phyloP scores from a whole-genome alignment of 2,797 vertebrate genomes.

The Chrysocyon brachyurus region DNA sequence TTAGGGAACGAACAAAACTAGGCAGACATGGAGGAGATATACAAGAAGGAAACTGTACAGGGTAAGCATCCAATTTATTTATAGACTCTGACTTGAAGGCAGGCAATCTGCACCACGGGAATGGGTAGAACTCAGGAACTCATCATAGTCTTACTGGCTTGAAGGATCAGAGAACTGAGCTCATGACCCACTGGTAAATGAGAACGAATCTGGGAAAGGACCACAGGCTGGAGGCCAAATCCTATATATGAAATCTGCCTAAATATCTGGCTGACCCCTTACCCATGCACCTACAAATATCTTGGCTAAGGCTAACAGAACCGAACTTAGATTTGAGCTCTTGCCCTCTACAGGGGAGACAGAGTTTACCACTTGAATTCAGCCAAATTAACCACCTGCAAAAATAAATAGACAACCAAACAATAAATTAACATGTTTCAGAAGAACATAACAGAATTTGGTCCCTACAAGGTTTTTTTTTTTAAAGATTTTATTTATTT shows the following conservation, averaged over 20 bases:
- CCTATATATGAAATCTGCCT: neutral
- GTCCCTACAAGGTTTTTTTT: neutral
- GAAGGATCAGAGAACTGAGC: neutral
- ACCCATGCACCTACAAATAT: neutral
- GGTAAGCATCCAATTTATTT: neutral
- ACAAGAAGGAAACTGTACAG: neutral
- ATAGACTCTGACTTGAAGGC: neutral
- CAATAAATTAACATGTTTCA: neutral
- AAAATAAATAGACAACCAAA: neutral
- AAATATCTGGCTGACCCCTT: neutral
- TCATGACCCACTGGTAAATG: neutral
- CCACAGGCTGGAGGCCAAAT: neutral
- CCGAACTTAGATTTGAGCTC: neutral
- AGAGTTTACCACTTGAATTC: neutral
- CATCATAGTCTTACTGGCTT: neutral
- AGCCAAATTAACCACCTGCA: neutral
- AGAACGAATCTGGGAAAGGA: neutral
- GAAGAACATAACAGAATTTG: neutral
- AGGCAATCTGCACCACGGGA: neutral
- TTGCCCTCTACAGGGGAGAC: neutral
- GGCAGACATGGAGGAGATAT: neutral
- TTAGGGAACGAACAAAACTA: constrained; percentile 4
- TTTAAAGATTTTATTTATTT: too few species aligned
- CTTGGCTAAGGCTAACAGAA: neutral
- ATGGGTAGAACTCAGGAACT: neutral